phyloP scores from a whole-genome alignment of 2,888 invertebrate genomes.

The Erebia epiphron region DNA sequence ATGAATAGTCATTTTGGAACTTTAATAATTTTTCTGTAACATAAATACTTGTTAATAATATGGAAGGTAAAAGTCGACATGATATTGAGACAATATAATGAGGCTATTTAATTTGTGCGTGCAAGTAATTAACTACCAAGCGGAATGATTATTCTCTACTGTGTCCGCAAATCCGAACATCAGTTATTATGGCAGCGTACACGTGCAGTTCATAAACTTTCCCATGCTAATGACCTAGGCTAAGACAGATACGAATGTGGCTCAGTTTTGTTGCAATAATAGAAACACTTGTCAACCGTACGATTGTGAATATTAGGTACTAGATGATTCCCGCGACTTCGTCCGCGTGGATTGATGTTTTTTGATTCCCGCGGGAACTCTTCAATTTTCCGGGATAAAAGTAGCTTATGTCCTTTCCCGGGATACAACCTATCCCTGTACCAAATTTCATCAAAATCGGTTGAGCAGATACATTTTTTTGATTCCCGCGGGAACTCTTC shows the following conservation, averaged over 20 bases:
- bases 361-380: no score
- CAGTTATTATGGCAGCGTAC: slow-evolving; percentile 68
- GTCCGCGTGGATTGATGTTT: no score
- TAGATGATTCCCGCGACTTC: no score
- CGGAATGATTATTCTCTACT: slow-evolving; percentile 69
- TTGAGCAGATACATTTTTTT: no score
- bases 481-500: no score
- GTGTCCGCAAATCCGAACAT: slow-evolving; percentile 67
- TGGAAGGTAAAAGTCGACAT: slow-evolving; percentile 4
- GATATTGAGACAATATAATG: slow-evolving; percentile 47
- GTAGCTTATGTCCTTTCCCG: no score
- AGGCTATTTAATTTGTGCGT: slow-evolving; percentile 57
- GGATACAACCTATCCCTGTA: no score
- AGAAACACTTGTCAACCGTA: slow-evolving; percentile 14
- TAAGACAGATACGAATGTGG: slow-evolving; percentile 27
- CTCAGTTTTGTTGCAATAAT: slow-evolving; percentile 27
- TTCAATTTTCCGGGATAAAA: no score
- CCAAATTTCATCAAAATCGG: no score
- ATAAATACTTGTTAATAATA: neutral
- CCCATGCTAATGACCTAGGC: slow-evolving; percentile 41
- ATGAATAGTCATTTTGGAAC: no score
- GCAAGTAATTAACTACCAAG: slow-evolving; percentile 68
- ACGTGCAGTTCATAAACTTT: slow-evolving; percentile 50
- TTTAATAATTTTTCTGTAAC: no score
- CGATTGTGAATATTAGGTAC: neutral